Evolutionary conservation across 2,113 vertebrate species (phyloP).

Genomic region (Chaetorhynchus papuensis): DNA sequence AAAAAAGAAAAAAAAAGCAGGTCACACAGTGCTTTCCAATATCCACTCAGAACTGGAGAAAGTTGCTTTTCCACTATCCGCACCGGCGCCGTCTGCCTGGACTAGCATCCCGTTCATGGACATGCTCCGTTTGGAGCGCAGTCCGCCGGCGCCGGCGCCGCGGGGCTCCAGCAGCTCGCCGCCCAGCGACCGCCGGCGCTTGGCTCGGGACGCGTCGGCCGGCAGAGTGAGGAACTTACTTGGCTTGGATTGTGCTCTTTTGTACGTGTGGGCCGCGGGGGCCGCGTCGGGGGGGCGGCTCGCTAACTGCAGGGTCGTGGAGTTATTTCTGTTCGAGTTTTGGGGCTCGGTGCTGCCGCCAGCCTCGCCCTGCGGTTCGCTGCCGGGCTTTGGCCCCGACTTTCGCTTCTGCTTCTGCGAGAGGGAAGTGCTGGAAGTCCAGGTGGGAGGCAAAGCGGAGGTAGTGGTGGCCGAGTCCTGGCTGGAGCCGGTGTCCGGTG

Average conservation of each 20-base stretch:
- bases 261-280: constrained; percentile 74
- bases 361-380: constrained; percentile 71
- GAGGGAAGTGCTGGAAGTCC: constrained; percentile 80
- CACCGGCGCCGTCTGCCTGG: constrained; percentile 65
- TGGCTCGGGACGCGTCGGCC: constrained; percentile 76
- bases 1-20: constrained; percentile 28
- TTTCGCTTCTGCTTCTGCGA: constrained; percentile 89
- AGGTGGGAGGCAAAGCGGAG: constrained; percentile 80
- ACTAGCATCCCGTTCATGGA: constrained; percentile 89
- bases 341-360: constrained; percentile 78
- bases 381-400: constrained; percentile 74
- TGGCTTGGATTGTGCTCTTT: constrained; percentile 80
- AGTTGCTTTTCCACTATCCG: constrained; percentile 73
- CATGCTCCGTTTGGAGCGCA: constrained; percentile 84
- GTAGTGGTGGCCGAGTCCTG: constrained; percentile 85
- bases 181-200: constrained; percentile 85
- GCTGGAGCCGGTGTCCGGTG: constrained; percentile 76
- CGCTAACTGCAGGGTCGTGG: constrained; percentile 81
- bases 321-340: constrained; percentile 97
- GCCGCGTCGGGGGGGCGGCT: constrained; percentile 20
- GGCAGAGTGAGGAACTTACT: constrained; percentile 92
- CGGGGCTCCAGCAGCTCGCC: constrained; percentile 77
- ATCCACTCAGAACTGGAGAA: constrained; percentile 89
- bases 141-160: constrained; percentile 70
- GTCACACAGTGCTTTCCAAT: constrained; percentile 92